Evolutionary conservation across 2,888 invertebrate genomes (phyloP).

Genomic region (Phaonia tiefii): DNA sequence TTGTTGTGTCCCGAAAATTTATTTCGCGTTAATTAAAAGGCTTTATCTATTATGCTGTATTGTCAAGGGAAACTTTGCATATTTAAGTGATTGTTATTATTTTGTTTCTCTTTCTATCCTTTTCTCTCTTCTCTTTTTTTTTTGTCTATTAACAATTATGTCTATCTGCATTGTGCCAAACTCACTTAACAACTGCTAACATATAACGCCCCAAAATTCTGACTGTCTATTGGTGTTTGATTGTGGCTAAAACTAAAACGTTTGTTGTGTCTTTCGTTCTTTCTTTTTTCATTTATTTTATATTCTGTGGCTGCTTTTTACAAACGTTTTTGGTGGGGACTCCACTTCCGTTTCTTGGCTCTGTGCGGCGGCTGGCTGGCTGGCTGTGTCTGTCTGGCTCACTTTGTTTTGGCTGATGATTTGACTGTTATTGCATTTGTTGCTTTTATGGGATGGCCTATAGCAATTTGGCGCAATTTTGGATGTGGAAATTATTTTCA

Average conservation of each 20-base stretch:
- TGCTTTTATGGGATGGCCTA: conserved; percentile 62
- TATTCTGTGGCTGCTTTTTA: neutral
- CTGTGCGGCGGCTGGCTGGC: conserved; percentile 13
- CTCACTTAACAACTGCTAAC: neutral
- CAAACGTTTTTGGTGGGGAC: conserved; percentile 14
- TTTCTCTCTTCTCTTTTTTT: conserved; percentile 52
- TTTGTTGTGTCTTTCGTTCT: conserved; percentile 27
- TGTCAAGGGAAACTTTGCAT: too few relatives aligned
- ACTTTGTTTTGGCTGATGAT: conserved; percentile 44
- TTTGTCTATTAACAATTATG: conserved; percentile 53
- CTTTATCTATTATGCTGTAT: too few relatives aligned
- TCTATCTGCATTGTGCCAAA: conserved; percentile 27
- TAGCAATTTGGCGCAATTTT: conserved; percentile 99
- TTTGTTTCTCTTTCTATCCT: conserved; percentile 33
- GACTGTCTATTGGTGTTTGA: conserved; percentile 51
- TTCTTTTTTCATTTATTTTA: neutral
- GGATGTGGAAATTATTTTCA: conserved; percentile 99
- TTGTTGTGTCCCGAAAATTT: too few relatives aligned
- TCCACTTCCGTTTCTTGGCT: conserved; percentile 9
- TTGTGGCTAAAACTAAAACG: conserved; percentile 54
- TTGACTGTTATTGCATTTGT: conserved; percentile 46
- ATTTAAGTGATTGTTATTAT: conserved; percentile 52
- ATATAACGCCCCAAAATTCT: conserved; percentile 32
- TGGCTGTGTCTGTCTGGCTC: conserved; percentile 43
- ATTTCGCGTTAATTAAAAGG: too few relatives aligned